These are phyloP conservation scores for Eupithecia subumbrata DNA, from an alignment of 2,888 invertebrate species.

Conservation along the genomic window DNA sequence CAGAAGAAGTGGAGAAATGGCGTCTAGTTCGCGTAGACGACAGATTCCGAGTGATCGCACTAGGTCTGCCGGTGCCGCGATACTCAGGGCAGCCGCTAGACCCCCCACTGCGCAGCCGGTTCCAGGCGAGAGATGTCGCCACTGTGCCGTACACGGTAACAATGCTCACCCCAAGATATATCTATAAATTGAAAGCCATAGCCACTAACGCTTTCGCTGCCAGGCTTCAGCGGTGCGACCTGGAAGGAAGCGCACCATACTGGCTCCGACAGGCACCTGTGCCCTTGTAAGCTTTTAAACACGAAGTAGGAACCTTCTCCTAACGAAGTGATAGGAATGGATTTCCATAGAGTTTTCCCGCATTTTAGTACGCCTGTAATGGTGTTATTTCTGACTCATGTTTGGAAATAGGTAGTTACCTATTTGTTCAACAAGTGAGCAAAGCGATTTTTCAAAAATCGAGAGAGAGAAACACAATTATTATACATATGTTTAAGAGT, in stretches of 20 bases:
- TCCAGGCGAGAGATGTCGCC: conserved; percentile 95
- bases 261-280: neutral
- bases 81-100: conserved; percentile 97
- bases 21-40: conserved; percentile 96
- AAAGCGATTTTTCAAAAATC: too few relatives aligned
- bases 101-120: conserved; percentile 96
- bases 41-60: conserved; percentile 95
- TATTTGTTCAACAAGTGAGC: too few relatives aligned
- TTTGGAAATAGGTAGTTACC: too few relatives aligned
- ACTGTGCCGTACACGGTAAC: conserved; percentile 87
- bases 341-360: too few relatives aligned
- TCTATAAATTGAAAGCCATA: neutral
- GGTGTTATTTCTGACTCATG: too few relatives aligned
- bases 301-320: neutral
- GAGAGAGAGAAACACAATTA: neutral
- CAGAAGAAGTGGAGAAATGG: conserved; percentile 92
- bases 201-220: neutral
- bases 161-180: conserved; percentile 19
- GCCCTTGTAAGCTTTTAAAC: neutral
- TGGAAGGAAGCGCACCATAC: neutral
- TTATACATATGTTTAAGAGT: neutral
- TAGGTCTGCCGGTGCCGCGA: conserved; percentile 95
- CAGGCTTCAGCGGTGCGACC: neutral
- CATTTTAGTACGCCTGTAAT: too few relatives aligned
- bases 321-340: neutral